Base-by-base conservation (phyloP, 2,888 invertebrate genomes). In the Ornithoptera alexandrae region DNA sequence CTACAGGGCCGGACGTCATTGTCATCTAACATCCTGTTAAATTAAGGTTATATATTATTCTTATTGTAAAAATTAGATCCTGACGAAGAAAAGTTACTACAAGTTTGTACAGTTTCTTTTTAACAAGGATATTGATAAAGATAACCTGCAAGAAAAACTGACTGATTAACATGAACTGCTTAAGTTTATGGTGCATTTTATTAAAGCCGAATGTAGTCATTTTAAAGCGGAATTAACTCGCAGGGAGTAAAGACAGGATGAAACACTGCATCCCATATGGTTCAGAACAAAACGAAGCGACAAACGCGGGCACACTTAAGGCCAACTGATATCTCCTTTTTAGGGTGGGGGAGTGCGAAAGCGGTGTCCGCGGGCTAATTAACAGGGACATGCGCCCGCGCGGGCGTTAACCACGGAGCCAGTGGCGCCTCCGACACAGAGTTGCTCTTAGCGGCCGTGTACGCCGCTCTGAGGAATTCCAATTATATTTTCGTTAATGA, bases 381-480 rank as follows among this genome's bases (percentile, higher is more conserved):
- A 91, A 91, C 84, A 80, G 84, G 81, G 84, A 90, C 90, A 90
- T 85, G 90, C 89, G 88, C 88, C 75, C 78, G 85, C 86, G 88
- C 87, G 79, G 65, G 83, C 84, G 84, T 86, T 85, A 88, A 85
- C 87, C 88, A 87, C 84, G 81, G 81, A 78, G 72, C 78, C 77
- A 77, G 80, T 78, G 79, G 81, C 78, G 80, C 78, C 78, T 78
- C 77, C 78, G 73, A 90, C 90, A 90, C 86, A 79, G 84, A 87
- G 85, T 87, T 87, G 90, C 91, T 91, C 87, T 91, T 90, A 91
- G 89, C 84, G 87, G 74, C 79, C 81, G 84, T 88, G 89, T 89
- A 82, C 79, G 81, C 86, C 85, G 83, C 87, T 88, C 89, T 88
- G 78, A 79, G 84, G 90, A 90, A 92, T 92, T 88, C 86, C 84